Evolutionary conservation across 2,113 vertebrate species (phyloP).

Genomic region (Ginglymostoma cirratum): DNA sequence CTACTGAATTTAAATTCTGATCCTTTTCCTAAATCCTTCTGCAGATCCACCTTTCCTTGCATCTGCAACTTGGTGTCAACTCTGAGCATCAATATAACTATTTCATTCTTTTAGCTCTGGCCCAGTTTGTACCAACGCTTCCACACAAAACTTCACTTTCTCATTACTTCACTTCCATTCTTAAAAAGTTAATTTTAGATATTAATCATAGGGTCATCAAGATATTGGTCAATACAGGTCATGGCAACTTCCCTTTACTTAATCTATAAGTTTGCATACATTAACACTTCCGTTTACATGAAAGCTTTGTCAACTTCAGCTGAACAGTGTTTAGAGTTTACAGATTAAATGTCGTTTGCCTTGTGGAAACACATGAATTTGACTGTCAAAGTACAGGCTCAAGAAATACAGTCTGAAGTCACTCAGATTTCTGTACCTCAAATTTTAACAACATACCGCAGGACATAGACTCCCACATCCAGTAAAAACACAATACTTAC

Average conservation of each 20-base stretch:
- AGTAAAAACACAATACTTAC: conserved; percentile 35
- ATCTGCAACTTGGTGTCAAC: not conserved
- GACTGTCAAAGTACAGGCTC: not conserved
- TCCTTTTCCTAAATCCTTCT: not conserved
- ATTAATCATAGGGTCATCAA: not conserved
- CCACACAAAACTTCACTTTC: not conserved
- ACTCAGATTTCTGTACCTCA: not conserved
- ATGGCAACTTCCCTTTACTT: not conserved
- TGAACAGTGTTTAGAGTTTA: not conserved
- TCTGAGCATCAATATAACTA: not conserved
- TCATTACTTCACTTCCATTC: not conserved
- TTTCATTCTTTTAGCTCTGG: not conserved
- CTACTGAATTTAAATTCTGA: not conserved
- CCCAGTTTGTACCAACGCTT: not conserved
- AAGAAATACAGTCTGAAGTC: conserved; percentile 15
- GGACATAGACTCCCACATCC: too few relatives aligned
- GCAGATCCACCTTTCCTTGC: not conserved
- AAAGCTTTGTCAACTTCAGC: not conserved
- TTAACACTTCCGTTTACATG: not conserved
- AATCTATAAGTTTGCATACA: not conserved
- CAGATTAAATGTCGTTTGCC: not conserved
- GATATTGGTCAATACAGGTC: not conserved
- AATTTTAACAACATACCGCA: not conserved
- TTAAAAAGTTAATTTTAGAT: not conserved
- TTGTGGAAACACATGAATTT: not conserved